A percentile compares a stretch with the other conserved stretches of the same genome.
These are phyloP conservation scores for Eupithecia inturbata DNA, from an alignment of 2,888 invertebrate genomes.

Conservation along the genomic window DNA sequence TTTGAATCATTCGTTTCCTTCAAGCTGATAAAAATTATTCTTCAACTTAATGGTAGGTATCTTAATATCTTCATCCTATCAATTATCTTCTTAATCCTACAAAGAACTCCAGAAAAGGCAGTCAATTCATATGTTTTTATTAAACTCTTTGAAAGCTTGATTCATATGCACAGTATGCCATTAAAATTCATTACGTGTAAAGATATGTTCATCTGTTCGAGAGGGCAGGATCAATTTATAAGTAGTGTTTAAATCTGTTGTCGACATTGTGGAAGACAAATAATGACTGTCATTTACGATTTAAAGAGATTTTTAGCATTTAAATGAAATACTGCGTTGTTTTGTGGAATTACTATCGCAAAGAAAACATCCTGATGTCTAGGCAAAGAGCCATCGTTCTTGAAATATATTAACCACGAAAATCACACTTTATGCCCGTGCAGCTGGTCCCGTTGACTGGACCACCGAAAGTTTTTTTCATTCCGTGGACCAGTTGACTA, in stretches of 20 bases:
- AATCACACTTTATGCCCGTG: no score
- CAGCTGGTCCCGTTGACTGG: no score
- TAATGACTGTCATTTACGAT: background rate
- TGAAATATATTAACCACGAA: no score
- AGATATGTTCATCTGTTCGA: conserved; percentile 27
- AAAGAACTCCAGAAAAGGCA: conserved; percentile 13
- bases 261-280: conserved; percentile 18
- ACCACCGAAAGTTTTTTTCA: no score
- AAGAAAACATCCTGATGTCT: background rate
- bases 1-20: background rate
- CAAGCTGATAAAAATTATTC: background rate
- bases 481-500: no score
- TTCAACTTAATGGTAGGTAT: background rate
- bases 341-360: background rate
- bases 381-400: no score
- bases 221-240: conserved; percentile 21
- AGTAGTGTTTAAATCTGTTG: conserved; percentile 22
- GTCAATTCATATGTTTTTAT: conserved; percentile 26
- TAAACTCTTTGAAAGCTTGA: conserved; percentile 21
- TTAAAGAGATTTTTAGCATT: conserved; percentile 4
- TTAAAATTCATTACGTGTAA: conserved; percentile 37
- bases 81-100: conserved; percentile 3
- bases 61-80: background rate
- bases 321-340: background rate
- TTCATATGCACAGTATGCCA: conserved; percentile 25